Evolutionary conservation across 2,888 invertebrate species (phyloP).

Genomic region (Itoplectis maculator): DNA sequence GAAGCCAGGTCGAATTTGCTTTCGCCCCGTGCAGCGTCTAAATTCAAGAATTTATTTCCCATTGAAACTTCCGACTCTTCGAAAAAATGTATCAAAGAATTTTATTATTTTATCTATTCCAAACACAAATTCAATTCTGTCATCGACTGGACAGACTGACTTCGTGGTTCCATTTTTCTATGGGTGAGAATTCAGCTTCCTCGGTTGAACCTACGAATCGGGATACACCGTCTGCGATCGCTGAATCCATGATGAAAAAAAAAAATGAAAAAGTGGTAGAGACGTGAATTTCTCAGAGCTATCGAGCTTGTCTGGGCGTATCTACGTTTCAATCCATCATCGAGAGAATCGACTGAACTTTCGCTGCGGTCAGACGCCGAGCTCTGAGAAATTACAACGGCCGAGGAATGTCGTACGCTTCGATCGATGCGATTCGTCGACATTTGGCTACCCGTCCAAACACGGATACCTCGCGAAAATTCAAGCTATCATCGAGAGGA

Average conservation of each 20-base stretch:
- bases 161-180: slow-evolving; percentile 9
- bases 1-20: slow-evolving; percentile 68
- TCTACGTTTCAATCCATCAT: slow-evolving; percentile 46
- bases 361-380: not conserved
- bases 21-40: slow-evolving; percentile 61
- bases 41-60: slow-evolving; percentile 32
- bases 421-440: slow-evolving; percentile 35
- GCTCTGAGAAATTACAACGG: slow-evolving; percentile 4
- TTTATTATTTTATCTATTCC: not conserved
- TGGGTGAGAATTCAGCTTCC: slow-evolving; percentile 30
- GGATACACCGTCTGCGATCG: slow-evolving; percentile 42
- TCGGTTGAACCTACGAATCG: slow-evolving; percentile 43
- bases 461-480: slow-evolving; percentile 37
- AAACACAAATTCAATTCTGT: slow-evolving; percentile 49
- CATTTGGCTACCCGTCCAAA: slow-evolving; percentile 5
- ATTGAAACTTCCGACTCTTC: not conserved
- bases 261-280: not conserved
- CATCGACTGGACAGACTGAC: slow-evolving; percentile 55
- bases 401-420: slow-evolving; percentile 20
- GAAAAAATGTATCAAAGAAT: slow-evolving; percentile 1
- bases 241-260: slow-evolving; percentile 20
- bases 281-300: slow-evolving; percentile 20
- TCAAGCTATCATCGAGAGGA: slow-evolving; percentile 32
- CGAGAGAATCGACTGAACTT: slow-evolving; percentile 37
- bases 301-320: slow-evolving; percentile 7